phyloP scores from a whole-genome alignment of 2,888 invertebrate species.

The Homarus gammarus region DNA sequence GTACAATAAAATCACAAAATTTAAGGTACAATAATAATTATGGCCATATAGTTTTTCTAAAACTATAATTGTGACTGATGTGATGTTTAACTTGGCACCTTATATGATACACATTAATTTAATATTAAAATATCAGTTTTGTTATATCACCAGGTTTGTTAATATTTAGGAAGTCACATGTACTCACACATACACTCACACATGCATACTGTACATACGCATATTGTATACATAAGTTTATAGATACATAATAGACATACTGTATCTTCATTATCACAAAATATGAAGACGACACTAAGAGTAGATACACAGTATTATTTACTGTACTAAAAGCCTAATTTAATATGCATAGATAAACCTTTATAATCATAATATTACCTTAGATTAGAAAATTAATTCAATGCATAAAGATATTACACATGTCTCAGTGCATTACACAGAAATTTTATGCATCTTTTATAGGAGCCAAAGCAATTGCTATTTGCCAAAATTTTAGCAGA shows the following conservation, averaged over 20 bases:
- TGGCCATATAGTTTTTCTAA: no score
- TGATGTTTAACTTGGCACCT: neutral
- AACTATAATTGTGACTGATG: no score
- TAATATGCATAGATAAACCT: neutral
- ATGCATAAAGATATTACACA: neutral
- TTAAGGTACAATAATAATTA: neutral
- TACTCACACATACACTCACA: no score
- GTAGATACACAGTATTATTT: neutral
- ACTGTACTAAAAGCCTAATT: neutral
- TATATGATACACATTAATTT: neutral
- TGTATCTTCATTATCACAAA: neutral
- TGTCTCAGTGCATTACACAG: no score
- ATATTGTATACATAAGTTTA: neutral
- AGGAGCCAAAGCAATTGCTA: no score
- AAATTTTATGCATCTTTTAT: no score
- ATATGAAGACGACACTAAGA: neutral
- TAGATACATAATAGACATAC: neutral
- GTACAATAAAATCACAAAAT: neutral
- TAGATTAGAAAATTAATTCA: neutral
- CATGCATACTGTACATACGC: neutral
- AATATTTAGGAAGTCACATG: neutral
- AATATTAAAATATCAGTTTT: neutral
- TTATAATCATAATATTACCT: neutral
- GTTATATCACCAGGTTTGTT: neutral
- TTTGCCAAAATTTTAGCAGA: no score